Evolutionary conservation across 2,888 invertebrate species (phyloP), one percentile per base, ranked within the genome.

Genomic region (Onthophagus sagittarius): DNA sequence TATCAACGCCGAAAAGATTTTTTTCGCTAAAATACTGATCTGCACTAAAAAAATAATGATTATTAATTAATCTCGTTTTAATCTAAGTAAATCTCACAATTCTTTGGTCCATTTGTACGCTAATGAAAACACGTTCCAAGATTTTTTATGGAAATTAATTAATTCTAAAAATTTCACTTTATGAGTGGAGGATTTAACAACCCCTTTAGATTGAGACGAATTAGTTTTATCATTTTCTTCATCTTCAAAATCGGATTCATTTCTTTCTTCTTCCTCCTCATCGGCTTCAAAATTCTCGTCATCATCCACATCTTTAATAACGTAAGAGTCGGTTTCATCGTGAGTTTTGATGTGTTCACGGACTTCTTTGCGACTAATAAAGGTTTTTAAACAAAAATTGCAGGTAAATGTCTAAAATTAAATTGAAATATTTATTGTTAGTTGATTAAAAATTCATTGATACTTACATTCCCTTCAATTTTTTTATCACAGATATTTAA

Each of bases 371-470:
- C 80, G 77, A n/a, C 74, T 76, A 69, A 74, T 67, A 13, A 72
- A 76, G n/a, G 81, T 77, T 9, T 73, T 69, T 63, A 84, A 76
- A 77, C 84, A 85, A 75, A 76, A 75, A 75, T 80, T 83, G 74
- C 84, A 85, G 6, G 80, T 78, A 70, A 77, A 82, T 72, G 79
- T 81, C 83, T 84, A 71, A 75, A 81, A 81, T 71, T 70, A 73
- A 23, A 63, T 6, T 71, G 53, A 14, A 32, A 53, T 62, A 70
- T 53, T 53, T 53, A 53, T 53, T 53, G 2, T 53, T 53, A 9
- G 5, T 1, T 4, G 1, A 1, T 53, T 53, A 9, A 9, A 53
- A 53, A 4, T 9, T 9, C 5, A 23, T 62, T 63, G 5, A 71
- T 32, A 15, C 15, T 69, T 69, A 69, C 11, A 69, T 33, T 69